Conservation (phyloP, 2,888 invertebrate genomes). For the Lasioglossum villosulum region DNA sequence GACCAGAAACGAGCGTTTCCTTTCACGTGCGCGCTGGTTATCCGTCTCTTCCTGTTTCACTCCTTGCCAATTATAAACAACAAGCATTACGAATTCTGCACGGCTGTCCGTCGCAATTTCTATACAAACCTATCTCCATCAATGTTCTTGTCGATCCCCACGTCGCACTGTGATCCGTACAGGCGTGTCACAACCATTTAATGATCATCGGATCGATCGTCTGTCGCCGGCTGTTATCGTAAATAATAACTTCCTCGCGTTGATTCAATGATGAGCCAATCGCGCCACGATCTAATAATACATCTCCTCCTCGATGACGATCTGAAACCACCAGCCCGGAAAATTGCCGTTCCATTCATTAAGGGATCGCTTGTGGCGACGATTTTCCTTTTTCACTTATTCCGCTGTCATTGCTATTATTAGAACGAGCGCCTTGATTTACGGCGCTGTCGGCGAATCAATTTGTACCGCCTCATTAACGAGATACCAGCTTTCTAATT, state of each 20-base stretch:
- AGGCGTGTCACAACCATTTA: not conserved
- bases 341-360: conserved; percentile 61
- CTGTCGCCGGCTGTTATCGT: not conserved
- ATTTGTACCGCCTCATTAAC: not conserved
- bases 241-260: not conserved
- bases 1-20: conserved; percentile 69
- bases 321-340: conserved; percentile 53
- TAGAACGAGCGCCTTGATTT: conserved; percentile 21
- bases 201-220: not conserved
- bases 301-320: conserved; percentile 18
- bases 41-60: conserved; percentile 39
- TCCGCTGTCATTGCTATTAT: conserved; percentile 44
- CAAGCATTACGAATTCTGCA: conserved; percentile 37
- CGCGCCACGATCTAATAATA: conserved; percentile 31
- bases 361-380: conserved; percentile 29
- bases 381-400: conserved; percentile 13
- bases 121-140: not conserved
- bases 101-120: conserved; percentile 11
- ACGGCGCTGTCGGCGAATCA: not conserved
- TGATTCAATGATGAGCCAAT: conserved; percentile 46
- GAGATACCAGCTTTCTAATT: not conserved
- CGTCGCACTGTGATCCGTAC: not conserved
- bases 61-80: conserved; percentile 43
- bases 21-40: conserved; percentile 54
- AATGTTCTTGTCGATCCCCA: not conserved